Evolutionary conservation across 2,113 vertebrate species (phyloP).

Genomic region (Microcebus tavaratra): DNA sequence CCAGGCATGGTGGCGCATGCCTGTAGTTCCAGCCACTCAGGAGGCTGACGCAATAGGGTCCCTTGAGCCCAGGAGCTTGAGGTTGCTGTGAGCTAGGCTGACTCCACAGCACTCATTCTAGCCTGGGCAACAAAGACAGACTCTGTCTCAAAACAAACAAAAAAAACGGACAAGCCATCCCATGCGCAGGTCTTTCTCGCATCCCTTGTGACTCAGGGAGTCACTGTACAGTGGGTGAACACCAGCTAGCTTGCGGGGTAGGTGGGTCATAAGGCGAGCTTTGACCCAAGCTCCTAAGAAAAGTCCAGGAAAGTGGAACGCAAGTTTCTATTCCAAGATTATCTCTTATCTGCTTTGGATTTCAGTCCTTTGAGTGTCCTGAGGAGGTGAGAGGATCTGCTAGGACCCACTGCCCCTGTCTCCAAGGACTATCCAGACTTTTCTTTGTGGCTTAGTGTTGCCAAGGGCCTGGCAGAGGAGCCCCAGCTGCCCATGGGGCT

Average conservation of each 20-base stretch:
- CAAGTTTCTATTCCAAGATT: no score
- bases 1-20: no score
- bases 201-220: background rate
- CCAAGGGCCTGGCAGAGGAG: background rate
- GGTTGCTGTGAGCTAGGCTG: no score
- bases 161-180: background rate
- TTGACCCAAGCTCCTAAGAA: background rate
- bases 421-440: background rate
- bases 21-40: no score
- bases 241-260: background rate
- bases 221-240: background rate
- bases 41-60: no score
- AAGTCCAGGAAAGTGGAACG: background rate
- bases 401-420: rapidly evolving
- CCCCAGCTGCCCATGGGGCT: background rate
- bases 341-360: background rate
- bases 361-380: background rate
- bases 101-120: no score
- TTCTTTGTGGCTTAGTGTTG: rapidly evolving
- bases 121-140: no score
- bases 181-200: background rate
- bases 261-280: background rate
- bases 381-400: background rate
- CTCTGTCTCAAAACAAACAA: no score
- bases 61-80: no score